Base-by-base conservation (phyloP, 2,797 vertebrate genomes). In the Ambastaia sidthimunki region DNA sequence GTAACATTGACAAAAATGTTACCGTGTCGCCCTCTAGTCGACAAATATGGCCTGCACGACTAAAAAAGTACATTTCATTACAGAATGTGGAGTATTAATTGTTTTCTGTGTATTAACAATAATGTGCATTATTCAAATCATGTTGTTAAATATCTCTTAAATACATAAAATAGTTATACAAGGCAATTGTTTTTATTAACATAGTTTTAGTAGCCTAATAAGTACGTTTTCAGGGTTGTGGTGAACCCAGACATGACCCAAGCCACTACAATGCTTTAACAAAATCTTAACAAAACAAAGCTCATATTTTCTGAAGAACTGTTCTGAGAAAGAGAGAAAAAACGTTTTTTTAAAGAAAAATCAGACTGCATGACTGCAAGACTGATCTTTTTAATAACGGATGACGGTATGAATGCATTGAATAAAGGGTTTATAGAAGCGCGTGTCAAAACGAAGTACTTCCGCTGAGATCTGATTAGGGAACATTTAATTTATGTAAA, bases 21-120 rank as follows among this genome's bases (percentile, higher is more conserved):
- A 69, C 71, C 74, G 19, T 78, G 41, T 50, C 16, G 28, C 44
- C 79, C 21, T 78, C 82, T 78, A 48, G 31, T 74, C 78, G 48
- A 77, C 28, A 15, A 21, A 34, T 31, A 59, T 31, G 25, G 59
- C 54, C 59, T 47, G 57, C 16, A 68, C 28, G 28, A 28, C 28
- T 2, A 28, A 28, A 28, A 28, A 28, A 28, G 28, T 4, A 28
- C 28, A 28, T 28, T 28, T 28, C 28, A 28, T 28, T 28, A 28
- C 28, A 28, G 28, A 28, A 28, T 28, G 28, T 28, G 28, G 28
- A 28, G 2, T 28, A 28, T 28, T 28, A 28, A 28, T 28, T 28
- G 4, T 28, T 28, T 28, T 28, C 28, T 28, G 28, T 28, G 4
- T 28, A 4, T 28, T 28, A 4, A 28, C 28, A 9, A 10, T 1